Evolutionary conservation across 1,140 invertebrate species (phyloP), one percentile per base, ranked within the genome.

Genomic region (Ceratitis capitata): DNA sequence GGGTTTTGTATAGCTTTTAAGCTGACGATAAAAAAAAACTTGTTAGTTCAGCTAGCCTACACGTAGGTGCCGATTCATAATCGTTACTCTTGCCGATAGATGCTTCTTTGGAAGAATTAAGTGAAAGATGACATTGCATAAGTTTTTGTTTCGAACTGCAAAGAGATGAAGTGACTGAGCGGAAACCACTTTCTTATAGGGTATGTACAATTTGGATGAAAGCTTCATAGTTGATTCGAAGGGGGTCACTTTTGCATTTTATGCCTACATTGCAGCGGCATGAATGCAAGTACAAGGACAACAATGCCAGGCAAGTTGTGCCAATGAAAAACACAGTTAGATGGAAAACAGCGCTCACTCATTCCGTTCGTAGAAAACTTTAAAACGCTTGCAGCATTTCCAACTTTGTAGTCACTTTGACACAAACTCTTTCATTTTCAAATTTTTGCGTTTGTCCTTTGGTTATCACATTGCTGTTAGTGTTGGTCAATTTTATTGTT

Each of bases 381-480:
- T 45, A 78, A 78, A 78, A 45, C 39, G 69, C 69, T 78, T 78
- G 69, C 69, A 78, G 69, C 32, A n/a, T 39, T 12, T 45, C 39
- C 32, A 23, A 35, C 69, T 45, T 45, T 45, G 23, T 78, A 47
- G 69, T 78, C 69, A 16, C 39, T 45, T 42, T 78, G 69, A 78
- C 69, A 45, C 39, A 78, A 78, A 78, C 69, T 78, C 69, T 78
- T 45, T 78, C 69, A 45, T 78, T 78, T 78, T 78, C 69, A 78
- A 78, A 78, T 78, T 47, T 64, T 35, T 45, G 42, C 42, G n/a
- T 23, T 78, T 78, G 69, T 78, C 69, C 69, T 78, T 78, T 39
- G 39, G 69, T 78, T 78, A 78, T 78, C 23, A n/a, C n/a, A 45
- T 78, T 78, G 64, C 19, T 69, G 69, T 78, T 45, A n/a, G n/a